These are phyloP conservation scores for Cetoscarus ocellatus DNA, from an alignment of 2,797 vertebrate species.

Conservation along the genomic window DNA sequence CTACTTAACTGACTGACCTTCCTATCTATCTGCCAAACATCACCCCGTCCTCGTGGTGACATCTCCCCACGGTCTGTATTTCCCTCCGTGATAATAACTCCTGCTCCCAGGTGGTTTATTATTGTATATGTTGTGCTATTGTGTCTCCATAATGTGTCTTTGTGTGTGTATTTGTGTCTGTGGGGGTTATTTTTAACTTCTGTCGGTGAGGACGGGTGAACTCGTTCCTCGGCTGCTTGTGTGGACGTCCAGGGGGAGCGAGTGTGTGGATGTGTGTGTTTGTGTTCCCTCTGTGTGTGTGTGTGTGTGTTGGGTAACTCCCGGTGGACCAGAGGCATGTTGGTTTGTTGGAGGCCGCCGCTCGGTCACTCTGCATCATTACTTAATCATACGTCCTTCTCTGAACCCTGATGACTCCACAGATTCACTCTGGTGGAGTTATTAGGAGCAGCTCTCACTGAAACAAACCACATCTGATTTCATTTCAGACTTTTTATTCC, in stretches of 20 bases:
- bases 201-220: conserved; percentile 44
- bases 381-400: conserved; percentile 31
- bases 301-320: conserved; percentile 16
- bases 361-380: conserved; percentile 46
- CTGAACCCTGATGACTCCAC: conserved; percentile 12
- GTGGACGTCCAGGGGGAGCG: conserved; percentile 21
- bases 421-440: background rate
- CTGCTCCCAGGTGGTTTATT: conserved; percentile 53
- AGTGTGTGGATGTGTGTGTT: conserved; percentile 11
- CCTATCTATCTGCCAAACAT: no score
- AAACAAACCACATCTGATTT: background rate
- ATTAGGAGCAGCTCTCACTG: background rate
- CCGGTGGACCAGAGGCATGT: conserved; percentile 34
- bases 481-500: no score
- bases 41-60: conserved; percentile 29
- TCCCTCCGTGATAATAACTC: conserved; percentile 12
- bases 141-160: background rate
- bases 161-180: conserved; percentile 23
- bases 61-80: conserved; percentile 33
- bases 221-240: conserved; percentile 51
- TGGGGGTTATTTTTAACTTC: conserved; percentile 72
- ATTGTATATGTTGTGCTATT: conserved; percentile 16
- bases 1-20: no score
- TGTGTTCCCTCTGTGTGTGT: background rate
- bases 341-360: background rate